phyloP scores from a whole-genome alignment of 2,113 vertebrate species.

The Rafetus swinhoei region DNA sequence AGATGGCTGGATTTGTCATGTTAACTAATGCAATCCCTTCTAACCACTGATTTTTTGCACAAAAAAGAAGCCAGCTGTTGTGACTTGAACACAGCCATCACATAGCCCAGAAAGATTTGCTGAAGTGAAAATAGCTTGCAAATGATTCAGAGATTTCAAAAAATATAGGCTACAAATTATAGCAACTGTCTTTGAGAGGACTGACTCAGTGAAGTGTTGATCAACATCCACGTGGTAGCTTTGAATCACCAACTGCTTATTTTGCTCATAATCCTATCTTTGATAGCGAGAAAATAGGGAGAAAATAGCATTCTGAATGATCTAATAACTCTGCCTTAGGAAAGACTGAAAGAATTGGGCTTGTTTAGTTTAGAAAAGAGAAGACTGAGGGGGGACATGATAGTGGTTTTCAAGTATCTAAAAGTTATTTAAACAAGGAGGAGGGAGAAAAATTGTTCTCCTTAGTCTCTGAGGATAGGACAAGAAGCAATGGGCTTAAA shows the following conservation, averaged over 20 bases:
- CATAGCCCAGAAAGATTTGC: not conserved
- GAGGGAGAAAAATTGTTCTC: too few species aligned
- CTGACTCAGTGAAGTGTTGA: slow-evolving; percentile 1
- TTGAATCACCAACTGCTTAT: slow-evolving; percentile 38
- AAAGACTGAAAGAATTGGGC: too few species aligned
- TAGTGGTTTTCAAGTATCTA: too few species aligned
- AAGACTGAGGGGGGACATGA: too few species aligned
- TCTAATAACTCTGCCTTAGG: slow-evolving; percentile 3
- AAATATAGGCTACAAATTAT: not conserved
- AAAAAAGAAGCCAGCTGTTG: slow-evolving; percentile 24
- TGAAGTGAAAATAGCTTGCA: slow-evolving; percentile 20
- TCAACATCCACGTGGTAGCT: not conserved
- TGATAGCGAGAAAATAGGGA: slow-evolving; percentile 25
- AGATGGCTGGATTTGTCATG: slow-evolving; percentile 6
- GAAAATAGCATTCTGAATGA: slow-evolving; percentile 32
- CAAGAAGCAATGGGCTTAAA: too few species aligned
- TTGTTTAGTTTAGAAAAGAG: too few species aligned
- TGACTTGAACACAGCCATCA: not conserved
- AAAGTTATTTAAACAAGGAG: too few species aligned
- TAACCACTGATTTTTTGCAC: slow-evolving; percentile 5
- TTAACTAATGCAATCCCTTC: slow-evolving; percentile 13
- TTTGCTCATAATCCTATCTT: slow-evolving; percentile 22
- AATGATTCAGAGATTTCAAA: not conserved
- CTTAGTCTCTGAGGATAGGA: too few species aligned
- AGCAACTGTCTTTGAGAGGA: not conserved